Conservation (phyloP, 1,140 invertebrate species). For the Batillaria attramentaria region DNA sequence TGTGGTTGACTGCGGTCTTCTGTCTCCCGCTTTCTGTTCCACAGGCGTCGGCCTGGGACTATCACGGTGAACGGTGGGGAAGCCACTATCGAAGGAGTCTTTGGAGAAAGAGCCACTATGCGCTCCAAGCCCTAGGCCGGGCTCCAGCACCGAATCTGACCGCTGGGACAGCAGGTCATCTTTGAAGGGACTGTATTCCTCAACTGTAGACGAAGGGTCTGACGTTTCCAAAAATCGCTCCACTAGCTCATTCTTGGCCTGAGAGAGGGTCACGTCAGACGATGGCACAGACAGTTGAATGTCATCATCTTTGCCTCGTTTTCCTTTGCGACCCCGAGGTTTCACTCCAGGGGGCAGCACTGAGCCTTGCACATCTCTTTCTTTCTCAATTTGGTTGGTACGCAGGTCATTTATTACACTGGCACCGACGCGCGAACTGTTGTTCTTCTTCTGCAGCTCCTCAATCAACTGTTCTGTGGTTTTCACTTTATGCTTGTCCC, state of each 20-base stretch:
- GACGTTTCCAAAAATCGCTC: constrained; percentile 74
- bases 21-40: no score
- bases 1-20: no score
- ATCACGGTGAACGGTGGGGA: constrained; percentile 17
- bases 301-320: constrained; percentile 42
- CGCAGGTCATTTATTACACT: constrained; percentile 67
- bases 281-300: constrained; percentile 33
- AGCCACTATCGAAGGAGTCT: constrained; percentile 32
- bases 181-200: constrained; percentile 59
- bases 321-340: constrained; percentile 55
- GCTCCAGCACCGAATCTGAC: constrained; percentile 30
- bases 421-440: constrained; percentile 71
- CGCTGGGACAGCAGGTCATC: constrained; percentile 41
- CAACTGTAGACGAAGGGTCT: constrained; percentile 52
- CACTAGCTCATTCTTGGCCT: constrained; percentile 76
- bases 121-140: constrained; percentile 20
- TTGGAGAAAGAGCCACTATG: constrained; percentile 30
- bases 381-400: constrained; percentile 68
- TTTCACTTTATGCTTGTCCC: constrained; percentile 79
- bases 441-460: constrained; percentile 79
- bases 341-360: constrained; percentile 63
- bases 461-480: constrained; percentile 88
- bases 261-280: constrained; percentile 59
- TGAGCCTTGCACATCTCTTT: constrained; percentile 60
- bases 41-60: constrained; percentile 30